A percentile compares a stretch with the other conserved stretches of the same genome.
phyloP scores from a whole-genome alignment of 2,797 vertebrate species.

The Cuculus canorus region DNA sequence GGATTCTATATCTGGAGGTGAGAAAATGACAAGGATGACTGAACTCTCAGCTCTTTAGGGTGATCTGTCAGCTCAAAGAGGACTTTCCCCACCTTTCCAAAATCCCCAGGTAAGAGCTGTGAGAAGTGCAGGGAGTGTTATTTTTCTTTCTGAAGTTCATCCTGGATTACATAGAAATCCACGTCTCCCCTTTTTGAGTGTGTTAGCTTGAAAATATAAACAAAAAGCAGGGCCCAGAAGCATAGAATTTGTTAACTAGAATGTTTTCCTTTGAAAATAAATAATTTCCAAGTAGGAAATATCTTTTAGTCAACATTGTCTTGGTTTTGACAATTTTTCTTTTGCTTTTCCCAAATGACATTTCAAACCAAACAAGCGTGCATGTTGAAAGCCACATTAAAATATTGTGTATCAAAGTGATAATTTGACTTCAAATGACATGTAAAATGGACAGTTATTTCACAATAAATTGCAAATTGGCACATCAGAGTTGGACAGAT shows the following conservation, averaged over 20 bases:
- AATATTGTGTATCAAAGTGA: background rate
- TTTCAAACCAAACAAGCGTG: background rate
- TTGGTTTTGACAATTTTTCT: background rate
- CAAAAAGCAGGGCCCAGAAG: background rate
- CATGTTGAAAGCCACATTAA: background rate
- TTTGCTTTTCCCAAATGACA: background rate
- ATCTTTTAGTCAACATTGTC: background rate
- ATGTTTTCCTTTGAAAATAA: background rate
- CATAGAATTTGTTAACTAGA: background rate
- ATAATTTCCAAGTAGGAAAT: background rate
- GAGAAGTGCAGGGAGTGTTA: background rate
- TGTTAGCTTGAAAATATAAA: background rate
- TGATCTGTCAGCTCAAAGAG: background rate
- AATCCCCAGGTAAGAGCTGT: background rate
- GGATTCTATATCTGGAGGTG: background rate
- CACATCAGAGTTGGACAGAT: background rate
- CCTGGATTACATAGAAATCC: background rate
- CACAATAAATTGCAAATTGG: background rate
- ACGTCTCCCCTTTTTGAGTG: background rate
- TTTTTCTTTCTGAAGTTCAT: background rate
- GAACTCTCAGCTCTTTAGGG: background rate
- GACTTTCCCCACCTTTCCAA: background rate
- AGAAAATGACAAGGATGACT: background rate
- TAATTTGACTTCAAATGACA: conserved; percentile 5
- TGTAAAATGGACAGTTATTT: conserved; percentile 8